Base-by-base conservation (phyloP, 1,140 invertebrate species). In the Mycetomoellerius zeteki region DNA sequence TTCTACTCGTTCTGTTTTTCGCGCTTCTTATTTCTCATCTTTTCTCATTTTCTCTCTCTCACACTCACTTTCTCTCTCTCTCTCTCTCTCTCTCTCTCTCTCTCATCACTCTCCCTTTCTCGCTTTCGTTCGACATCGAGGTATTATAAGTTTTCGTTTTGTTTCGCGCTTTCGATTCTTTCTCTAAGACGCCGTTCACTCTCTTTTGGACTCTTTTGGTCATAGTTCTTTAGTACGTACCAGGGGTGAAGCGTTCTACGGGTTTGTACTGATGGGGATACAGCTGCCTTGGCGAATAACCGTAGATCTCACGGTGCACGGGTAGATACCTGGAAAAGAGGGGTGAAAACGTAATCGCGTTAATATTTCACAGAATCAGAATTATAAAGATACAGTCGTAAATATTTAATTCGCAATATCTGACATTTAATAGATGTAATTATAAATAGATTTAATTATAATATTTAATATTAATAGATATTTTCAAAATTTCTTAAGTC, bases 261-360 rank as follows among this genome's bases (percentile, higher is more conserved):
- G 97, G 96, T 91, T 96, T 97, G 96, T 98, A 98, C 95, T 98
- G 97, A 96, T 98, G 97, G 89, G 97, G 97, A 94, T 98, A 98
- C 96, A 98, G 97, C 94, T 97, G 96, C 94, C 98, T 96, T 88
- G 98, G 98, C 86, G 97, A 97, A 95, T 98, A 98, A 86, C 98
- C 98, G 95, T 98, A 98, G 92, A 97, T 98, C 93, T 98, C 98
- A 91, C 98, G 97, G 94, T 98, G 98, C 89, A 98, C 97, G 89
- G 98, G 98, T 94, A 98, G 96, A 96, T 98, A 98, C 96, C 95
- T 95, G 78, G 6, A 89, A 56, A 21, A 75, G 24, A 84, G 37
- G 72, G 10, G 24, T 2, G 1, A 16, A 43, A 30, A 43, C 10
- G 2, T 60, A 43, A 43, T n/a, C 1, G 0, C 2, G 47, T 67